Evolutionary conservation across 2,888 invertebrate species (phyloP).

Genomic region (Drosophila paracracens): DNA sequence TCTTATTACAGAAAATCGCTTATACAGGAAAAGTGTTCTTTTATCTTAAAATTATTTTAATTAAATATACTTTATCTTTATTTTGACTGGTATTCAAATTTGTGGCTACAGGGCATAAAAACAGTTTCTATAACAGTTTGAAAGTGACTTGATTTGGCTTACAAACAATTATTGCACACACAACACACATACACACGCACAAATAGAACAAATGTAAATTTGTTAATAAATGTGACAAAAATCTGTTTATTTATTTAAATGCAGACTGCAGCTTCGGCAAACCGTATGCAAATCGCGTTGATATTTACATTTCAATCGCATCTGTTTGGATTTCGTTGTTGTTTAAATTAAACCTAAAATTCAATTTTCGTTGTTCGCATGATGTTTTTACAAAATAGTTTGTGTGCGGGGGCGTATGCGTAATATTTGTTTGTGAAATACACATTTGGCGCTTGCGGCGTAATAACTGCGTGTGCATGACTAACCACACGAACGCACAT

Average conservation of each 20-base stretch:
- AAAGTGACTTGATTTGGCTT: conserved; percentile 69
- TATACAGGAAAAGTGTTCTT: background rate
- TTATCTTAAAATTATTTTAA: background rate
- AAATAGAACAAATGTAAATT: background rate
- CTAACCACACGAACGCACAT: background rate
- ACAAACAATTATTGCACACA: background rate
- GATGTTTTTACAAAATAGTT: conserved; percentile 1
- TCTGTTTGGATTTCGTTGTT: conserved; percentile 31
- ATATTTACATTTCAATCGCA: conserved; percentile 23
- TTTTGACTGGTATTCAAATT: background rate
- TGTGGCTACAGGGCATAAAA: conserved; percentile 5
- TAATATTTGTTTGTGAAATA: conserved; percentile 40
- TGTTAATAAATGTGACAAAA: conserved; percentile 38
- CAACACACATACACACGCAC: background rate
- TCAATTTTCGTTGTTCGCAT: conserved; percentile 25
- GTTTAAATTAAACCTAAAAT: conserved; percentile 25
- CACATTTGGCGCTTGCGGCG: background rate
- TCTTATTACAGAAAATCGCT: background rate
- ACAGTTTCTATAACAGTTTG: conserved; percentile 37
- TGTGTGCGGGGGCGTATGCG: conserved; percentile 19
- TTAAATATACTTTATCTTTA: background rate
- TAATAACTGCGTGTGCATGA: background rate
- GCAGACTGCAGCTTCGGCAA: conserved; percentile 29
- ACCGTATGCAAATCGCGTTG: conserved; percentile 24
- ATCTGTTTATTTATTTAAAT: conserved; percentile 51